These are phyloP conservation scores for Homalodisca vitripennis DNA, from an alignment of 1,140 invertebrate species.

Conservation along the genomic window DNA sequence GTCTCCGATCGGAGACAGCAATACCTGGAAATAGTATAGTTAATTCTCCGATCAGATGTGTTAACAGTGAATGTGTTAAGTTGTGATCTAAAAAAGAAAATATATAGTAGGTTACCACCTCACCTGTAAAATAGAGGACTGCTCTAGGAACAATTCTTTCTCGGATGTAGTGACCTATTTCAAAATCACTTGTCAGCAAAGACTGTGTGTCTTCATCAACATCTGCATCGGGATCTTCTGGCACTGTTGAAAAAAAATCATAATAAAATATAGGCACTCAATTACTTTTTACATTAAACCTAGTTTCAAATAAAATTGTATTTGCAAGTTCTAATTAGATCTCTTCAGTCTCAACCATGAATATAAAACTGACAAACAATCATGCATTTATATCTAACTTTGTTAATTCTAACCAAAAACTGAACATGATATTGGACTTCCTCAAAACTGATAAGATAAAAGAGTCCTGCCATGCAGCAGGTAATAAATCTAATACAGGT, in stretches of 20 bases:
- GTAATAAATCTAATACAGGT: too few species aligned
- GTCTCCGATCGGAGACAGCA: slow-evolving; percentile 21
- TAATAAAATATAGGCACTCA: too few species aligned
- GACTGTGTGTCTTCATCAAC: slow-evolving; percentile 74
- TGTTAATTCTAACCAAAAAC: too few species aligned
- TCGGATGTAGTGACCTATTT: slow-evolving; percentile 97
- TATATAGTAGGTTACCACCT: background rate
- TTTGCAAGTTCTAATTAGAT: too few species aligned
- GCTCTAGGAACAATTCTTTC: slow-evolving; percentile 93
- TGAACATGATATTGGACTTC: too few species aligned
- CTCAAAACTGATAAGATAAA: too few species aligned
- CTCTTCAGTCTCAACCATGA: too few species aligned
- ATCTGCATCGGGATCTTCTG: slow-evolving; percentile 59
- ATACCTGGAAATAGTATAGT: background rate
- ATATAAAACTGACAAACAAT: too few species aligned
- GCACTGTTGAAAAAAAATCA: slow-evolving; percentile 52
- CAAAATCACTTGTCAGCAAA: slow-evolving; percentile 88
- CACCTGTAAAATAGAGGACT: slow-evolving; percentile 90
- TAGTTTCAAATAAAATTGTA: too few species aligned
- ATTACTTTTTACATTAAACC: too few species aligned
- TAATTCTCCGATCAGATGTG: background rate
- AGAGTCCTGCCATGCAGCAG: too few species aligned
- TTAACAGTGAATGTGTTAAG: slow-evolving; percentile 9
- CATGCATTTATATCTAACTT: too few species aligned
- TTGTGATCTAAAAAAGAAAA: background rate